These are phyloP conservation scores for Mycetomoellerius zeteki DNA, from an alignment of 1,140 invertebrate genomes.

Conservation along the genomic window DNA sequence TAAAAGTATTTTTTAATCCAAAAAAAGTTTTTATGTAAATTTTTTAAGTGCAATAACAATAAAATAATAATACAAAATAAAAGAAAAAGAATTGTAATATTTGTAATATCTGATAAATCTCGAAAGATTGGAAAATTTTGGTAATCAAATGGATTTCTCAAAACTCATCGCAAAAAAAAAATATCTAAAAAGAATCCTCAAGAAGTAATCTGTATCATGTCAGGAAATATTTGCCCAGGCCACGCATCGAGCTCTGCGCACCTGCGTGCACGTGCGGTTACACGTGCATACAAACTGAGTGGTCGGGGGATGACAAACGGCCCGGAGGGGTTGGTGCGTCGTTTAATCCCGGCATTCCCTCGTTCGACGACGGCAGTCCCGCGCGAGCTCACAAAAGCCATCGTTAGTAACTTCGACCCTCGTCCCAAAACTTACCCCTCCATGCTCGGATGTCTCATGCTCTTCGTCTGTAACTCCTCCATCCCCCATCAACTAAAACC, in stretches of 20 bases:
- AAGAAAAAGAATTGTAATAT: not conserved
- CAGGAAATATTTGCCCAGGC: constrained; percentile 61
- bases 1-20: not conserved
- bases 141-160: constrained; percentile 16
- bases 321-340: constrained; percentile 58
- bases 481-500: not conserved
- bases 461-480: constrained; percentile 6
- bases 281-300: constrained; percentile 46
- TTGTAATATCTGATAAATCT: not conserved
- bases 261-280: constrained; percentile 51
- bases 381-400: constrained; percentile 75
- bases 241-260: constrained; percentile 29
- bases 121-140: not conserved
- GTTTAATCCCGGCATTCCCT: constrained; percentile 72
- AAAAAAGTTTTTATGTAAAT: not conserved
- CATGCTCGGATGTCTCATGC: not conserved
- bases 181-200: not conserved
- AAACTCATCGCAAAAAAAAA: not conserved
- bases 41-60: not conserved
- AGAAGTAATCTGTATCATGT: not conserved
- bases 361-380: constrained; percentile 42
- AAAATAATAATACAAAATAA: constrained; percentile 1
- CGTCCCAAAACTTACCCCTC: constrained; percentile 56
- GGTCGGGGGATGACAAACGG: constrained; percentile 75
- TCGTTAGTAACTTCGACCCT: constrained; percentile 79